Evolutionary conservation across 2,113 vertebrate genomes (phyloP), one percentile per base, ranked within the genome.

Genomic region (Piaya cayana): DNA sequence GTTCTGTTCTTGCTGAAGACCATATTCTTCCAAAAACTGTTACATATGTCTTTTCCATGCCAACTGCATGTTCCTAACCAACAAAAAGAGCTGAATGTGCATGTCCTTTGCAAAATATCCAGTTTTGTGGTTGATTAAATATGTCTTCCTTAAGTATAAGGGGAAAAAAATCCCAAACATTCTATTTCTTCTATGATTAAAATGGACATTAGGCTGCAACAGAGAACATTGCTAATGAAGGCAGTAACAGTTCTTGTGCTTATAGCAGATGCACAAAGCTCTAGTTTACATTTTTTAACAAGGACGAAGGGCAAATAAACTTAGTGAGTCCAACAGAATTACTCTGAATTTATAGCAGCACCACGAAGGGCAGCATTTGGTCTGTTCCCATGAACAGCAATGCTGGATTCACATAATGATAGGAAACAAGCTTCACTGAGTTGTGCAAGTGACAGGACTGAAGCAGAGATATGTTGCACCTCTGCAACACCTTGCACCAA

Each of bases 71-170:
- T 94, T 96, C 84, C 85, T 82, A 92, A 77, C 53, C 85, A 92
- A 92, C 70, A 68, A 93, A 95, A 97, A 96, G 52, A 92, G 97
- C 97, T 97, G 97, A 97, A 74, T 89, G 36, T 92, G 96, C 95
- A 96, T 69, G 88, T 95, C 65, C 67, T 94, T 95, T 72, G 68
- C 90, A 82, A 95, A 95, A 86, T 49, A 91, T 72, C 78, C 85
- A 93, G 64, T 67, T 91, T 50, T 96, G 97, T 77, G 96, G 90
- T 82, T 97, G 86, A 81, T 92, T 95, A 92, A 88, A 79, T 90
- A 69, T 53, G 12, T 60, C 83, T 92, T 95, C 85, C 76, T 92
- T 94, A 88, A 90, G 93, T 76, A 75, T 14, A 87, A 68, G 23
- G 58, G 12, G n/a, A 67, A 62, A 55, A 36, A 71, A 79, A n/a